A percentile compares a stretch with the other conserved stretches of the same genome.
Evolutionary conservation across 2,888 invertebrate genomes (phyloP).

Genomic region (Yponomeuta sedellus): DNA sequence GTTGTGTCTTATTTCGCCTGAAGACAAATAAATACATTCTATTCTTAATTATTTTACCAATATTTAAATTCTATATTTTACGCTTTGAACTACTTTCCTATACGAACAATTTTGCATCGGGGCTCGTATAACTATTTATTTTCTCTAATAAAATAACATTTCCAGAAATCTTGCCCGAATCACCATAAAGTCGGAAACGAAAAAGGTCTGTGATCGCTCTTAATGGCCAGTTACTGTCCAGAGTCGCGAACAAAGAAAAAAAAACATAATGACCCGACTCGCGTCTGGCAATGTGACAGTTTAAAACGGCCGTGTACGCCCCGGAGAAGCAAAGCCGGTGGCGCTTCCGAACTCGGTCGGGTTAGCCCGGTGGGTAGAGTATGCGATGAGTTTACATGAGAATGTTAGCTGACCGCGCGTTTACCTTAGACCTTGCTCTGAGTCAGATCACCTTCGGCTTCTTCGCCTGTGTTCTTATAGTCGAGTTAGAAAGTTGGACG

Average conservation of each 20-base stretch:
- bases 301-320: constrained; percentile 27
- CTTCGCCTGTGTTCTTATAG: neutral
- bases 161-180: no score
- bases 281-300: constrained; percentile 60
- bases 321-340: constrained; percentile 37
- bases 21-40: no score
- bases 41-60: no score
- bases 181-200: no score
- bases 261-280: constrained; percentile 44
- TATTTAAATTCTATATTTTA: no score
- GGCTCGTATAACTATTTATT: no score
- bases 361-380: constrained; percentile 49
- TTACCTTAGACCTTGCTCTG: neutral
- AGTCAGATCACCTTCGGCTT: neutral
- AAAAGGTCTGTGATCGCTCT: constrained; percentile 21
- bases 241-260: constrained; percentile 41
- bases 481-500: no score
- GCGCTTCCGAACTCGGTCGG: constrained; percentile 38
- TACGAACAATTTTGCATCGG: no score
- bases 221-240: constrained; percentile 39
- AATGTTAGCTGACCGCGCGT: constrained; percentile 28
- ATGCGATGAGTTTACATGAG: constrained; percentile 29
- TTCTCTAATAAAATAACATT: no score
- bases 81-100: no score
- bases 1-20: no score